phyloP scores from a whole-genome alignment of 2,113 vertebrate genomes.

The Siniperca chuatsi region DNA sequence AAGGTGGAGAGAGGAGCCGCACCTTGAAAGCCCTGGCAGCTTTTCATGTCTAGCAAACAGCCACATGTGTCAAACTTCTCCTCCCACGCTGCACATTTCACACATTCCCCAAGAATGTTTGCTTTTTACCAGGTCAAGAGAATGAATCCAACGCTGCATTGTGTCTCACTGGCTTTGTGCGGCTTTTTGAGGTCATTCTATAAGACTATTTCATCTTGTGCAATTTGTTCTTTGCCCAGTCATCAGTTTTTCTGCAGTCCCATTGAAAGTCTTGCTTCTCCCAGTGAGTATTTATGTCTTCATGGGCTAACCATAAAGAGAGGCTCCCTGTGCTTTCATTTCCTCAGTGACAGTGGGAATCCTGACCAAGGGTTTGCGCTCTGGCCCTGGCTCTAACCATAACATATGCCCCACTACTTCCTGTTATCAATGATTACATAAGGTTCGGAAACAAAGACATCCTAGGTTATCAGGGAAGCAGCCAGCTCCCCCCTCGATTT shows the following conservation, averaged over 20 bases:
- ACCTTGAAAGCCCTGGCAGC: conserved; percentile 77
- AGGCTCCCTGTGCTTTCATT: conserved; percentile 77
- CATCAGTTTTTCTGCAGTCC: conserved; percentile 72
- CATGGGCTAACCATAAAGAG: conserved; percentile 73
- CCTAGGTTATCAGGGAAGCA: conserved; percentile 49
- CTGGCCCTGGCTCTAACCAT: conserved; percentile 68
- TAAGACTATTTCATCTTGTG: conserved; percentile 53
- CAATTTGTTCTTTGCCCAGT: conserved; percentile 69
- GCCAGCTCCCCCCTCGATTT: conserved; percentile 13
- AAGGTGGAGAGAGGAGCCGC: conserved; percentile 67
- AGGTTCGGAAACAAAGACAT: conserved; percentile 68
- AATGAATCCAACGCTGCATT: conserved; percentile 58
- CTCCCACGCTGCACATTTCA: conserved; percentile 81
- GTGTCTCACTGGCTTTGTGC: conserved; percentile 23
- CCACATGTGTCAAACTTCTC: conserved; percentile 75
- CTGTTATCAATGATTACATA: conserved; percentile 79
- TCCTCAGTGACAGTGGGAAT: conserved; percentile 80
- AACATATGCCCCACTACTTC: conserved; percentile 76
- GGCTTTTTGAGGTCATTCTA: conserved; percentile 19
- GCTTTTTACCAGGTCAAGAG: conserved; percentile 67
- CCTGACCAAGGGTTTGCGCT: conserved; percentile 70
- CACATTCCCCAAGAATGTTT: conserved; percentile 79
- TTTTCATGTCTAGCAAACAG: conserved; percentile 72
- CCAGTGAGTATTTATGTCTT: conserved; percentile 73
- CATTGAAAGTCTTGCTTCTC: conserved; percentile 67